These are phyloP conservation scores for Lacerta agilis DNA, from an alignment of 2,797 vertebrate genomes.

Conservation along the genomic window DNA sequence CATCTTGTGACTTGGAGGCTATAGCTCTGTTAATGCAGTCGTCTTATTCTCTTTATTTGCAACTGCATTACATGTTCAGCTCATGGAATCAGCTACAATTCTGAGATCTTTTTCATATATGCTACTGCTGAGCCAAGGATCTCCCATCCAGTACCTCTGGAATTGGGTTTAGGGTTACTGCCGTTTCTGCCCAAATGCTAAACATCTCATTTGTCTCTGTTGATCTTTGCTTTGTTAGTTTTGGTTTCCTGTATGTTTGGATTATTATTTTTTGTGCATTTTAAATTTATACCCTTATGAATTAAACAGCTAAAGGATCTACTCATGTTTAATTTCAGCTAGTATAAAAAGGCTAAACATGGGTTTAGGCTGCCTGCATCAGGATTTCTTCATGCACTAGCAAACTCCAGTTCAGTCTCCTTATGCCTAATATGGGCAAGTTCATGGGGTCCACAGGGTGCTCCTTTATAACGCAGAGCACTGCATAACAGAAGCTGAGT, in stretches of 20 bases:
- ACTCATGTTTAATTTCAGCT: not conserved
- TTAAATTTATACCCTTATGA: not conserved
- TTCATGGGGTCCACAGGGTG: conserved; percentile 1
- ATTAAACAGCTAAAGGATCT: not conserved
- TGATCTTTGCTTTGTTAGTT: not conserved
- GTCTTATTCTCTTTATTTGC: not conserved
- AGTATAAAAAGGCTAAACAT: not conserved
- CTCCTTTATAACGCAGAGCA: not conserved
- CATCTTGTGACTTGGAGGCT: not conserved
- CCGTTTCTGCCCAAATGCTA: not conserved
- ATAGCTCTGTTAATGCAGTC: not conserved
- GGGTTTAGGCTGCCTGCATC: not conserved
- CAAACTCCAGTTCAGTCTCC: not conserved
- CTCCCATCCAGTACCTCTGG: not conserved
- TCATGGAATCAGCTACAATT: not conserved
- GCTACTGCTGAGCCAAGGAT: not conserved
- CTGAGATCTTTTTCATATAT: not conserved
- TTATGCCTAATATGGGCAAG: conserved; percentile 29
- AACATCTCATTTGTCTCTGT: not conserved
- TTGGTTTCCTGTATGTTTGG: not conserved
- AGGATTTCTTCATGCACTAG: not conserved
- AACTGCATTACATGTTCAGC: not conserved
- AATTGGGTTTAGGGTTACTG: not conserved
- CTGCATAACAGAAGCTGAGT: not conserved
- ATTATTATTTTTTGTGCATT: not conserved